phyloP scores from a whole-genome alignment of 2,888 invertebrate genomes.

The Amphipoea oculea region DNA sequence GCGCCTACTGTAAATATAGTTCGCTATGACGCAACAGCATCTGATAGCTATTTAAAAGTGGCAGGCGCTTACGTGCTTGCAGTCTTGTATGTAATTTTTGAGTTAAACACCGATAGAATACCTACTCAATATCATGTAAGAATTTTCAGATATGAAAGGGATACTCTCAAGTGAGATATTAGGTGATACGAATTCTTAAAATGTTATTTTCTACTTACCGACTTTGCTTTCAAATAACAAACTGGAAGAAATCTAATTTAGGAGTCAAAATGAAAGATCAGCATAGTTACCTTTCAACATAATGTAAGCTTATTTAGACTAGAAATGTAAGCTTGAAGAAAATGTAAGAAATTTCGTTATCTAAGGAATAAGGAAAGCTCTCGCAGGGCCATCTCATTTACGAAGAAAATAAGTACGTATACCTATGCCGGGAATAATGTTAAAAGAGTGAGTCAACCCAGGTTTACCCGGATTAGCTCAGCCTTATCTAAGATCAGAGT shows the following conservation, averaged over 20 bases:
- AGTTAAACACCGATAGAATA: background rate
- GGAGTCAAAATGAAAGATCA: constrained; percentile 52
- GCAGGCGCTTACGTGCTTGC: constrained; percentile 29
- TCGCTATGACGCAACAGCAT: background rate
- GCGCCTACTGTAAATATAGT: constrained; percentile 27
- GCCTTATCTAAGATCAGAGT: constrained; percentile 59
- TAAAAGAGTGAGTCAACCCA: constrained; percentile 60
- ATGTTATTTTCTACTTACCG: constrained; percentile 43
- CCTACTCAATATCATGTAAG: too few relatives aligned
- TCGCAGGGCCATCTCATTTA: constrained; percentile 58
- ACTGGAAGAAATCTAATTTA: constrained; percentile 46
- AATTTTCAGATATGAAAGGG: background rate
- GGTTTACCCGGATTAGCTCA: constrained; percentile 60
- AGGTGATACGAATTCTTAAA: background rate
- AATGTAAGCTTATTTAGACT: constrained; percentile 56
- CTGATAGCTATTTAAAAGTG: constrained; percentile 44
- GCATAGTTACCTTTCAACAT: constrained; percentile 59
- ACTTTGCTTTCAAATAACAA: constrained; percentile 41
- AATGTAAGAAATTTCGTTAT: constrained; percentile 63
- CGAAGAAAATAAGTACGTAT: constrained; percentile 59
- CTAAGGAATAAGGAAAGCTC: constrained; percentile 58
- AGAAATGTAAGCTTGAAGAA: constrained; percentile 59
- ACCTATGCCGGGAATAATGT: constrained; percentile 58
- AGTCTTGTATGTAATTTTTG: background rate
- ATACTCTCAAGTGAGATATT: background rate